Conservation (phyloP, 2,797 vertebrate genomes). For the Oceanodroma leucorhoa region DNA sequence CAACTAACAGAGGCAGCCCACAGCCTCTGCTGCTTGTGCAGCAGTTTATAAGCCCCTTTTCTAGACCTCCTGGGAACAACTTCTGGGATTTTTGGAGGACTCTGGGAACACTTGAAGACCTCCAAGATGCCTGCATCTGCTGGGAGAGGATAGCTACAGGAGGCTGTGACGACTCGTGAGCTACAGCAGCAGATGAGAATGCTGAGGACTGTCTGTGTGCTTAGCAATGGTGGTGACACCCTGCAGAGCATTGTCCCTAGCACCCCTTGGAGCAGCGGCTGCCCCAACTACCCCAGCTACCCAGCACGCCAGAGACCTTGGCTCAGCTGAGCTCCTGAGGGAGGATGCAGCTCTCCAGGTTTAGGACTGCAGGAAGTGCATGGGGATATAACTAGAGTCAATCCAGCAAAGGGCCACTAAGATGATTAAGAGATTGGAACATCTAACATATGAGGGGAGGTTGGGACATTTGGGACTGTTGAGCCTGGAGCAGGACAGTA, state of each 20-base stretch:
- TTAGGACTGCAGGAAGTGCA: neutral
- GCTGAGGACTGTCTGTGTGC: neutral
- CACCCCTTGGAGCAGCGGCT: neutral
- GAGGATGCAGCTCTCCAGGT: neutral
- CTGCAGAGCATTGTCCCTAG: neutral
- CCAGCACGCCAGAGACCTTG: neutral
- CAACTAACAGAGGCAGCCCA: neutral
- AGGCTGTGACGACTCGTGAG: accelerated
- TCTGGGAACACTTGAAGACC: neutral
- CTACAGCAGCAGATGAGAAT: neutral
- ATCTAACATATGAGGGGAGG: neutral
- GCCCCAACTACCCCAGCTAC: neutral
- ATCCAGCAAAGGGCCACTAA: neutral
- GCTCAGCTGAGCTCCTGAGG: neutral
- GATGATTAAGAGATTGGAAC: accelerated
- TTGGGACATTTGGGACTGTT: neutral
- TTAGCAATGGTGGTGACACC: neutral
- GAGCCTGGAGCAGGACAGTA: neutral
- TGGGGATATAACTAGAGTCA: neutral
- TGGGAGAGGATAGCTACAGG: neutral
- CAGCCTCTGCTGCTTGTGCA: neutral
- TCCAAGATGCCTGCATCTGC: neutral
- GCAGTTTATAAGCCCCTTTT: neutral
- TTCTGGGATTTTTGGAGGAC: neutral
- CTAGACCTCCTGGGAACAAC: neutral